A percentile compares a stretch with the other conserved stretches of the same genome.
These are phyloP conservation scores for Peribatodes rhomboidaria DNA, from an alignment of 2,888 invertebrate species.

Conservation along the genomic window DNA sequence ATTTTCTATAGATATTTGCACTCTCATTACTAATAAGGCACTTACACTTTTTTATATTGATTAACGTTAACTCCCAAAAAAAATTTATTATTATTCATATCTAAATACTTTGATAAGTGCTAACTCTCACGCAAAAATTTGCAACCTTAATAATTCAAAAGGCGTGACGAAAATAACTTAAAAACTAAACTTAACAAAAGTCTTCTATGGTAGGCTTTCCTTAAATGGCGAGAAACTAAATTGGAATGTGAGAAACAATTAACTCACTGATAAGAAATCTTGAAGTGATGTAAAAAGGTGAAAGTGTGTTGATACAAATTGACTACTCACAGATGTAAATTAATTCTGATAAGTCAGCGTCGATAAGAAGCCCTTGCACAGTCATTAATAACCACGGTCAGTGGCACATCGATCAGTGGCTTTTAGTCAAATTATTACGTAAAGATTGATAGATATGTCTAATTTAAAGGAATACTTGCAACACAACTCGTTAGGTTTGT, in stretches of 20 bases:
- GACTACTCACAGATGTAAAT: conserved; percentile 12
- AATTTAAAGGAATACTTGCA: not conserved
- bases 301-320: not conserved
- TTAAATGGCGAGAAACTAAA: not conserved
- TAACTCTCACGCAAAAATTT: no score
- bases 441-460: not conserved
- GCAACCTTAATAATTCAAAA: no score
- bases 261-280: conserved; percentile 11
- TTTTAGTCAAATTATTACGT: conserved; percentile 9
- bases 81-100: no score
- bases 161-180: no score
- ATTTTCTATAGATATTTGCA: no score
- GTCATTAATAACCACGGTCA: not conserved
- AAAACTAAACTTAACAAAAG: no score
- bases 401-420: conserved; percentile 2
- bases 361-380: conserved; percentile 2
- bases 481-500: not conserved
- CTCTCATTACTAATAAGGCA: no score
- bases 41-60: no score
- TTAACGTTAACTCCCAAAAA: no score
- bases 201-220: no score
- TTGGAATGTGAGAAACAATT: conserved; percentile 1
- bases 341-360: conserved; percentile 8
- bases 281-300: conserved; percentile 2
- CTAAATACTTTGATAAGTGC: no score